Conservation (phyloP, 2,113 vertebrate genomes). For the Archocentrus centrarchus region DNA sequence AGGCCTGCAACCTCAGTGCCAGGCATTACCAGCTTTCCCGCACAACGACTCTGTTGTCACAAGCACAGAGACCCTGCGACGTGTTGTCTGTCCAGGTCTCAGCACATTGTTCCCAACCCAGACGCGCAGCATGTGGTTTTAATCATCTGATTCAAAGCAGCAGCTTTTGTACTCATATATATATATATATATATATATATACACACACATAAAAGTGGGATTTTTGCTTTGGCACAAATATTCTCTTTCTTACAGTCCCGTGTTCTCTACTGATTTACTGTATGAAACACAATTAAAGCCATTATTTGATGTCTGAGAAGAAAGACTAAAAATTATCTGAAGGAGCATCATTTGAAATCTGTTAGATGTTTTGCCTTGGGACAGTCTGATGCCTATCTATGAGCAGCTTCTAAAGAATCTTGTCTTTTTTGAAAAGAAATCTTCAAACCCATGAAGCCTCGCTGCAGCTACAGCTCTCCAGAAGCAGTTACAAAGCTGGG, state of each 20-base stretch:
- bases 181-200: too few species aligned
- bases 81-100: conserved; percentile 19
- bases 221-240: not conserved
- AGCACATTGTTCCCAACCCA: conserved; percentile 18
- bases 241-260: not conserved
- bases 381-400: not conserved
- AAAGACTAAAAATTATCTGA: not conserved
- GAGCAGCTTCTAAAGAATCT: not conserved
- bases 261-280: not conserved
- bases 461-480: not conserved
- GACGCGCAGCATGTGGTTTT: conserved; percentile 3
- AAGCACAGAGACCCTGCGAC: conserved; percentile 19
- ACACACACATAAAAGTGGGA: not conserved
- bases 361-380: conserved; percentile 1
- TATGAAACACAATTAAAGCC: not conserved
- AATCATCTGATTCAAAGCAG: conserved; percentile 11
- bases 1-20: conserved; percentile 60
- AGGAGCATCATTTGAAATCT: not conserved
- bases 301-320: not conserved
- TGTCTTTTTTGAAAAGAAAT: not conserved
- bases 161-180: not conserved
- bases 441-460: not conserved
- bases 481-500: conserved; percentile 35
- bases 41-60: conserved; percentile 71
- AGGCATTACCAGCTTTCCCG: conserved; percentile 66